phyloP scores from a whole-genome alignment of 2,888 invertebrate species.

The Andricus quercusramuli region DNA sequence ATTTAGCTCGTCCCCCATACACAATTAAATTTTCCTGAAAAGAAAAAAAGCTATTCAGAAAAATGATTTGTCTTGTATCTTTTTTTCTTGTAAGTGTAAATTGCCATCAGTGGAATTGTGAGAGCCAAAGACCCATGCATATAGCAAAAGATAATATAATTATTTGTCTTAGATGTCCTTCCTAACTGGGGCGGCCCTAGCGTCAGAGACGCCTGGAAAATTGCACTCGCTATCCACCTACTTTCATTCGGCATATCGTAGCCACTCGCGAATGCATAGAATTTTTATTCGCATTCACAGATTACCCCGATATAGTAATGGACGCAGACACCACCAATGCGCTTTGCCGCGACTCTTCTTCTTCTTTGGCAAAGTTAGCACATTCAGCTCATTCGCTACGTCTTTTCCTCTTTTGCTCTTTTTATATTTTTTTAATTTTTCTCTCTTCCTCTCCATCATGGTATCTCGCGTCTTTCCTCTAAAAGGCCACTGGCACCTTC shows the following conservation, averaged over 20 bases:
- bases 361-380: conserved; percentile 34
- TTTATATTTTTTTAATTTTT: not conserved
- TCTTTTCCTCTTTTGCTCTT: not conserved
- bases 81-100: no score
- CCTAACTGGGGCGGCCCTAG: not conserved
- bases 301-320: conserved; percentile 34
- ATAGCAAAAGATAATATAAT: conserved; percentile 4
- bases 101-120: no score
- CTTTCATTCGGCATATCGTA: conserved; percentile 22
- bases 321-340: conserved; percentile 9
- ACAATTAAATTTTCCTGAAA: no score
- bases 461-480: no score
- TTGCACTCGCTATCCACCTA: not conserved
- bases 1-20: no score
- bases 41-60: no score
- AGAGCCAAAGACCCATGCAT: no score
- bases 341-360: conserved; percentile 22
- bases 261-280: conserved; percentile 35
- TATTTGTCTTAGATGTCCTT: not conserved
- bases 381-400: conserved; percentile 33
- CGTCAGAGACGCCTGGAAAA: not conserved
- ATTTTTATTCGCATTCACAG: conserved; percentile 33
- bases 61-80: no score
- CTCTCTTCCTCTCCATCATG: no score
- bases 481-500: not conserved